These are phyloP conservation scores for Chrysopilus asiliformis DNA, from an alignment of 2,888 invertebrate species.

Conservation along the genomic window DNA sequence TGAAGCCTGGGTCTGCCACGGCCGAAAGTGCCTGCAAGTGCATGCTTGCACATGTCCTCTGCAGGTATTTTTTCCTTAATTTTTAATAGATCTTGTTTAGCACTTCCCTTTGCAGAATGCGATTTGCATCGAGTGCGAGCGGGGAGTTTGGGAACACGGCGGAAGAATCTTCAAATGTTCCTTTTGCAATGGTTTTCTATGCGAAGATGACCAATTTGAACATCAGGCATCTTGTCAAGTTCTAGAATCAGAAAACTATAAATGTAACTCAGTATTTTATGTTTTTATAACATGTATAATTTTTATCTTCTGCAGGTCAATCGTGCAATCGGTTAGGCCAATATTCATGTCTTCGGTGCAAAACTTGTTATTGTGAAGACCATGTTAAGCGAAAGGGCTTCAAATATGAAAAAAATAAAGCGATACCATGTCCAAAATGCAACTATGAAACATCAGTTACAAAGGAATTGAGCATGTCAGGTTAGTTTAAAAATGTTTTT, in stretches of 20 bases:
- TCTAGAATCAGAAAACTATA: slow-evolving; percentile 85
- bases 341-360: slow-evolving; percentile 90
- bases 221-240: slow-evolving; percentile 96
- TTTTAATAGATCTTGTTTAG: neutral
- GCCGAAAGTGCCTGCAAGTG: slow-evolving; percentile 73
- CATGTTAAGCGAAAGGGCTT: slow-evolving; percentile 86
- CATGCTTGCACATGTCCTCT: slow-evolving; percentile 90
- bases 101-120: slow-evolving; percentile 44
- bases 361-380: slow-evolving; percentile 93
- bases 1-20: slow-evolving; percentile 96
- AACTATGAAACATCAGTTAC: slow-evolving; percentile 85
- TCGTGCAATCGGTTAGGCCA: slow-evolving; percentile 91
- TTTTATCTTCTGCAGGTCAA: slow-evolving; percentile 45
- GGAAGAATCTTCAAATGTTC: slow-evolving; percentile 83
- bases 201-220: slow-evolving; percentile 94
- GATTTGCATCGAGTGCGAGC: slow-evolving; percentile 79
- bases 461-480: slow-evolving; percentile 90
- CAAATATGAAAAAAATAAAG: slow-evolving; percentile 70
- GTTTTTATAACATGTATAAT: neutral
- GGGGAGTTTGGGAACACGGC: slow-evolving; percentile 93
- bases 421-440: slow-evolving; percentile 89
- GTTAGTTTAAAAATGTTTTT: slow-evolving; percentile 41
- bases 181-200: slow-evolving; percentile 76
- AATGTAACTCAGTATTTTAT: slow-evolving; percentile 45
- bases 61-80: slow-evolving; percentile 20